Evolutionary conservation across 2,888 invertebrate species (phyloP), one percentile per base, ranked within the genome.

Genomic region (Piscicola geometra): DNA sequence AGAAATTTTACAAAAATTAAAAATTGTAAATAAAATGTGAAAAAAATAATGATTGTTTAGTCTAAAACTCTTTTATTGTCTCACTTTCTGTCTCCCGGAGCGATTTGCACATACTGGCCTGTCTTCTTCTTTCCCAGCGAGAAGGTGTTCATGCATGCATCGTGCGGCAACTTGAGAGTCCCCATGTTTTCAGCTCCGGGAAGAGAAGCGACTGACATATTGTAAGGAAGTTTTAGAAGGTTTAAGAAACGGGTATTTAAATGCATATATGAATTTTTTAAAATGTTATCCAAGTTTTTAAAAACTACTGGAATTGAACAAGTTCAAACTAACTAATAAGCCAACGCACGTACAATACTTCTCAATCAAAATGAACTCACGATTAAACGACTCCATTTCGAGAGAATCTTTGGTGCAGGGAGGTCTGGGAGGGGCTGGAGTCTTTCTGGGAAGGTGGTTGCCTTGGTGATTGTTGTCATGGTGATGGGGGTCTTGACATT

Each of bases 401-500:
- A 52, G 64, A 41, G 60, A 52, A 66, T 77, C 77, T 50, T 74
- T 77, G 70, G 56, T 70, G 35, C 64, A 76, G 35, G 33, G n/a
- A 9, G 76, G 36, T 64, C 69, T 47, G 21, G 71, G 76, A 30
- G 73, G 50, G 41, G 76, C 67, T 3, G 50, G 36, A 12, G 69
- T 70, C 66, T 76, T 76, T 60, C 71, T 76, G 1, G 74, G 76
- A 21, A 72, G 35, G 32, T 70, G 70, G 28, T 67, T 77, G 32
- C 56, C 75, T 18, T 41, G 41, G 41, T 41, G 41, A 15, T 5
- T 5, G 35, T 70, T 41, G 28, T n/a, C 25, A 36, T 30, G 32
- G 25, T 79, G 77, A 28, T 75, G 56, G 35, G 15, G 32, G 25
- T 79, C 76, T 21, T 75, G 67, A 30, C 68, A 33, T 68, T 79